Percentiles rank a stretch among this genome's conserved stretches.
Evolutionary conservation across 2,113 vertebrate species (phyloP).

Genomic region (Nannobrachium achirus): DNA sequence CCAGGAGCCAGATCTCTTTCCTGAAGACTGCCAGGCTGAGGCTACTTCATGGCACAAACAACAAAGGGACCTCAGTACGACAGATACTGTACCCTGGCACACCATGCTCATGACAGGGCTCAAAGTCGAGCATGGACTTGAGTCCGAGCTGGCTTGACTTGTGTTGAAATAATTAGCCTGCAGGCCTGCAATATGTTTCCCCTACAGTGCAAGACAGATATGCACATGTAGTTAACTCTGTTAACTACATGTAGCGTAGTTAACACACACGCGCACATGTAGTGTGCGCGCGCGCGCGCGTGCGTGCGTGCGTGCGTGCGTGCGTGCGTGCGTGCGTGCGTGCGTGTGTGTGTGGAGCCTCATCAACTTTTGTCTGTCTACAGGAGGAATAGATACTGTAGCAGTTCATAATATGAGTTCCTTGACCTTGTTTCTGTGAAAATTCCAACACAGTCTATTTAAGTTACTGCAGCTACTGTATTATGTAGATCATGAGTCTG

Average conservation of each 20-base stretch:
- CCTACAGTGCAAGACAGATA: not conserved
- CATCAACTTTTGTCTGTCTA: no score
- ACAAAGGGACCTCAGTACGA: constrained; percentile 53
- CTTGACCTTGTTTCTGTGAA: not conserved
- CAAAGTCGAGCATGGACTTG: constrained; percentile 36
- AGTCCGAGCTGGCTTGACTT: constrained; percentile 13
- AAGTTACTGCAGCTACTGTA: not conserved
- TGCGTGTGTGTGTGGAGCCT: no score
- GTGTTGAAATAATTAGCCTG: constrained; percentile 47
- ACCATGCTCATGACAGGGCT: constrained; percentile 50
- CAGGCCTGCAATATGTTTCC: constrained; percentile 34
- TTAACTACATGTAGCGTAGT: no score
- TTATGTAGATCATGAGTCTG: constrained; percentile 1
- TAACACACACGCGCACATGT: no score
- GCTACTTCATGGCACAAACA: constrained; percentile 49
- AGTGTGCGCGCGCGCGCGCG: no score
- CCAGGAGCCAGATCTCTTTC: constrained; percentile 42
- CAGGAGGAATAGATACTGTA: not conserved
- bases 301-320: no score
- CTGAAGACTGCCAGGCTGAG: constrained; percentile 27
- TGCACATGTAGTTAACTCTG: no score
- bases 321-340: no score
- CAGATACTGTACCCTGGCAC: constrained; percentile 22
- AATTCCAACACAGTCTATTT: not conserved
- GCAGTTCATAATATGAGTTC: not conserved